phyloP scores from a whole-genome alignment of 2,113 vertebrate genomes.

The Calcarius ornatus region DNA sequence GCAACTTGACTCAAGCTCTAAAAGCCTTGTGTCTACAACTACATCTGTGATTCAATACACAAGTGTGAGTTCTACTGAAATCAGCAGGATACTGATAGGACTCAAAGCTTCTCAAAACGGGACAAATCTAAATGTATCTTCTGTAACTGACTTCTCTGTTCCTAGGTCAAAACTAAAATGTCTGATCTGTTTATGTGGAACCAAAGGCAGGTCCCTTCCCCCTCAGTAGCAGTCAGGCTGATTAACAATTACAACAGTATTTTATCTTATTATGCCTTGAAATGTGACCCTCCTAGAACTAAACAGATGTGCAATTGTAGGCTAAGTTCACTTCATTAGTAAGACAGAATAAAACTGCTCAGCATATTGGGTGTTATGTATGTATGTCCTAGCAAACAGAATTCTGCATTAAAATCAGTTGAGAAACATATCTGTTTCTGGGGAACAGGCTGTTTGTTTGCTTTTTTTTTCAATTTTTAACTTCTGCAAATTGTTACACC shows the following conservation, averaged over 20 bases:
- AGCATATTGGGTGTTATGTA: background rate
- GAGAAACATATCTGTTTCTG: background rate
- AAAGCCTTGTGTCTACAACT: background rate
- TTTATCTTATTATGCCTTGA: background rate
- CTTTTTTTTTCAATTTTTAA: background rate
- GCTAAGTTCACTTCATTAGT: background rate
- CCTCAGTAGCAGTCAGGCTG: background rate
- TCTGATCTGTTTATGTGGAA: background rate
- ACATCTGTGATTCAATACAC: background rate
- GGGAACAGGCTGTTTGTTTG: conserved; percentile 1
- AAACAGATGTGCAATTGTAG: background rate
- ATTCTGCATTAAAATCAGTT: background rate
- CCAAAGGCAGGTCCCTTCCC: background rate
- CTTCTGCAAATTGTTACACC: conserved; percentile 8
- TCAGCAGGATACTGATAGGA: background rate
- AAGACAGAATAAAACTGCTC: background rate
- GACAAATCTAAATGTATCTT: background rate
- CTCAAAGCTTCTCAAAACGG: background rate
- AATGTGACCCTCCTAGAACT: background rate
- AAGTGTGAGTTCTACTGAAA: background rate
- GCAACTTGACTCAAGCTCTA: background rate
- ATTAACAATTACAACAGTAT: background rate
- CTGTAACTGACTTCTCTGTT: background rate
- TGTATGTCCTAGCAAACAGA: background rate
- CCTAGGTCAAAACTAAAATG: background rate